Conservation (phyloP, 2,888 invertebrate genomes). For the Biston stratarius region DNA sequence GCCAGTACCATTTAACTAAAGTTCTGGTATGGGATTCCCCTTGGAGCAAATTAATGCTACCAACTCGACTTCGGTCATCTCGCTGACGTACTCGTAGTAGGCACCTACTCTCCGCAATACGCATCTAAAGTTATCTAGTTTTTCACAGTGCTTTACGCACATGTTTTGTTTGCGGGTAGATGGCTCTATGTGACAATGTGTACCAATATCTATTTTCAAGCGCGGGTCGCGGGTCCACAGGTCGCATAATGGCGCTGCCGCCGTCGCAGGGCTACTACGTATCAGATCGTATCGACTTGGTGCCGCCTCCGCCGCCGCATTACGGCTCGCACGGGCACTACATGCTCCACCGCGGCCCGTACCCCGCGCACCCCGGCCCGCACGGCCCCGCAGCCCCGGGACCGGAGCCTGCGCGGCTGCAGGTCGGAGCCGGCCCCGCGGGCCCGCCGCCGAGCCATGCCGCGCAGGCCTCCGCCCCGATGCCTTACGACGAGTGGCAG, state of each 20-base stretch:
- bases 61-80: too few relatives aligned
- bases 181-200: too few relatives aligned
- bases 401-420: slow-evolving; percentile 38
- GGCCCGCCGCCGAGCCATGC: slow-evolving; percentile 37
- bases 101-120: too few relatives aligned
- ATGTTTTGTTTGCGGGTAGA: too few relatives aligned
- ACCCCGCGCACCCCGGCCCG: slow-evolving; percentile 44
- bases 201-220: too few relatives aligned
- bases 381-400: slow-evolving; percentile 33
- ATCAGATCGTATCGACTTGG: slow-evolving; percentile 72
- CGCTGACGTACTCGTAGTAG: too few relatives aligned
- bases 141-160: too few relatives aligned
- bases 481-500: slow-evolving; percentile 74
- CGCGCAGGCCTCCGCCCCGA: slow-evolving; percentile 46
- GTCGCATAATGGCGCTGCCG: slow-evolving; percentile 77
- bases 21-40: too few relatives aligned
- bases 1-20: too few relatives aligned
- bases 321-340: slow-evolving; percentile 28
- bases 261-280: slow-evolving; percentile 79
- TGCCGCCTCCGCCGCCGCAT: slow-evolving; percentile 53
- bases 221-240: slow-evolving; percentile 47
- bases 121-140: too few relatives aligned
- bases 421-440: slow-evolving; percentile 10
- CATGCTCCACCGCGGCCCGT: slow-evolving; percentile 46
- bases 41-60: too few relatives aligned